Evolutionary conservation across 2,113 vertebrate species (phyloP).

Genomic region (Dromas ardeola): DNA sequence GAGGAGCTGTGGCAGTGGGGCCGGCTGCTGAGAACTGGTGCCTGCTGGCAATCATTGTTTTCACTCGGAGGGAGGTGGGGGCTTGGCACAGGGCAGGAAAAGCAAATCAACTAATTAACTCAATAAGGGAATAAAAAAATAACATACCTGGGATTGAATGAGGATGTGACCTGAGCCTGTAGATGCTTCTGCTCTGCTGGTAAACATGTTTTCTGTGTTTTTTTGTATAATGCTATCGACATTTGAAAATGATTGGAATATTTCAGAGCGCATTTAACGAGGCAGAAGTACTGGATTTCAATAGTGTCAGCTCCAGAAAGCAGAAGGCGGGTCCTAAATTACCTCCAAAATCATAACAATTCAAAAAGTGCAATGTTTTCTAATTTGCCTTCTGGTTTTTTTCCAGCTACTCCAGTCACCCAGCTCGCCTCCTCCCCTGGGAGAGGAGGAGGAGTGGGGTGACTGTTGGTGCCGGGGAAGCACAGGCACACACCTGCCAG

Average conservation of each 20-base stretch:
- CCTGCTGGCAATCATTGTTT: background rate
- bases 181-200: slow-evolving; percentile 10
- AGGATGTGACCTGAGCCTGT: slow-evolving; percentile 14
- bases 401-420: background rate
- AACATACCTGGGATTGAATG: background rate
- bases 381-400: background rate
- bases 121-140: background rate
- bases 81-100: slow-evolving; percentile 13
- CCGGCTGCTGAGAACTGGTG: background rate
- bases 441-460: background rate
- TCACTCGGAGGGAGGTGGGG: background rate
- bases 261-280: slow-evolving; percentile 25
- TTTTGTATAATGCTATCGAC: background rate
- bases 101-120: slow-evolving; percentile 46
- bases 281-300: slow-evolving; percentile 49
- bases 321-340: slow-evolving; percentile 33
- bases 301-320: background rate
- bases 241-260: slow-evolving; percentile 47
- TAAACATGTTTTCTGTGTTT: slow-evolving; percentile 36
- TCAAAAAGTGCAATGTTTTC: background rate
- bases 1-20: background rate
- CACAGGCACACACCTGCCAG: background rate
- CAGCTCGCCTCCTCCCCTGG: background rate
- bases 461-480: background rate
- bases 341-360: background rate